Base-by-base conservation (phyloP, 1,140 invertebrate genomes). In the Drosophila kohkoa region DNA sequence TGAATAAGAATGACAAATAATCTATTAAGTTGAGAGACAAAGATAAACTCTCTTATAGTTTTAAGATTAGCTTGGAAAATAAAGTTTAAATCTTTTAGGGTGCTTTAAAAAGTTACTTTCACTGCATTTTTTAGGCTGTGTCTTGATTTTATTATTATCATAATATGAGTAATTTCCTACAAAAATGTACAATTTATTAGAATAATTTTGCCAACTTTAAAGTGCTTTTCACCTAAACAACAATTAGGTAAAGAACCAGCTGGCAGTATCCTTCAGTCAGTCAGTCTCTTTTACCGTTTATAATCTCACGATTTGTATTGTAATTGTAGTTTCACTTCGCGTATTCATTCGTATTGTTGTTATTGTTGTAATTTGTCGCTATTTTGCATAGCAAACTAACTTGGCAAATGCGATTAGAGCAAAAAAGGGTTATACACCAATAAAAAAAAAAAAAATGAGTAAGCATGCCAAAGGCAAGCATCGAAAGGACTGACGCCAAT, bases 301-400 rank as follows among this genome's bases (percentile, higher is more conserved):
- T 45, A 7, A 41, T 49, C 65, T 10, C 41, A n/a, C 41, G 38
- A 16, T 46, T 57, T 46, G 32, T 43, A 58, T 55, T 62, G 41
- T 72, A 70, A 73, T 51, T 76, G 62, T 55, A 64, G 45, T 48
- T 60, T 41, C 35, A 2, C 28, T 38, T 41, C 8, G 43, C 38
- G 28, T 16, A 16, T 35, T 35, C 13, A 11, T 58, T 6, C 5
- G 5, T 25, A 25, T 60, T 63, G 13, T 57, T 62, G 43, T 51
- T 66, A 32, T 77, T 73, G 45, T 72, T 79, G 77, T 79, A 81
- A 77, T 69, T 78, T 81, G 78, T 71, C 78, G 71, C 81, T 67
- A 67, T 77, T 85, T 89, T 81, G 75, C 77, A 75, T 81, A 62
- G 77, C 55, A 67, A 82, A 88, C 79, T 82, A 63, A 75, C 68